Percentiles rank a stretch among this genome's conserved stretches.
Evolutionary conservation across 2,888 invertebrate species (phyloP).

Genomic region (Enoplolaimus lenunculus): DNA sequence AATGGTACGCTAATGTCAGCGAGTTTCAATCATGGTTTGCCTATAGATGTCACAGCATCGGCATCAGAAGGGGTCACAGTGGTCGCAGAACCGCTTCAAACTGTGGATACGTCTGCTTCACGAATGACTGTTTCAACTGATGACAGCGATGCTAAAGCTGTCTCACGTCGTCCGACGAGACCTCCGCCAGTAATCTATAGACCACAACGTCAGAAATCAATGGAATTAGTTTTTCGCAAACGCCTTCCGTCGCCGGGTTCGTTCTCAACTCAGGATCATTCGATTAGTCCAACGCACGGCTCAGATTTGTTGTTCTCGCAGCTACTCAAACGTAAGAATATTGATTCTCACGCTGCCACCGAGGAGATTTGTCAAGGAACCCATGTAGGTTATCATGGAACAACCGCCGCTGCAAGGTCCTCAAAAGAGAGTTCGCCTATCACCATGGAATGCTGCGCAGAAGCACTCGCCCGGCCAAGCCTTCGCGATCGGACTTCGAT

Average conservation of each 20-base stretch:
- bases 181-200: neutral
- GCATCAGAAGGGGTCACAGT: neutral
- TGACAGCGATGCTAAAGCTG: neutral
- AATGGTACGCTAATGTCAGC: too few species aligned
- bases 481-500: neutral
- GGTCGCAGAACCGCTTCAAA: neutral
- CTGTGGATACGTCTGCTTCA: neutral
- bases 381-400: neutral
- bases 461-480: neutral
- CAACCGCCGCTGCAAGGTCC: too few species aligned
- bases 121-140: neutral
- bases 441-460: neutral
- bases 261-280: slow-evolving; percentile 38
- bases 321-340: too few species aligned
- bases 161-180: neutral
- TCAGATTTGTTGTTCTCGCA: neutral
- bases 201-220: slow-evolving; percentile 27
- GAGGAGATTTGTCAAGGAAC: neutral
- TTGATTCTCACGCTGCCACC: neutral
- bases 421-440: too few species aligned
- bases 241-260: slow-evolving; percentile 36
- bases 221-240: slow-evolving; percentile 34
- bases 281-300: slow-evolving; percentile 29
- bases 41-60: neutral
- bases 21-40: too few species aligned